Percentiles rank a stretch among this genome's conserved stretches.
phyloP scores from a whole-genome alignment of 2,797 vertebrate species.

The Sibirionetta formosa region DNA sequence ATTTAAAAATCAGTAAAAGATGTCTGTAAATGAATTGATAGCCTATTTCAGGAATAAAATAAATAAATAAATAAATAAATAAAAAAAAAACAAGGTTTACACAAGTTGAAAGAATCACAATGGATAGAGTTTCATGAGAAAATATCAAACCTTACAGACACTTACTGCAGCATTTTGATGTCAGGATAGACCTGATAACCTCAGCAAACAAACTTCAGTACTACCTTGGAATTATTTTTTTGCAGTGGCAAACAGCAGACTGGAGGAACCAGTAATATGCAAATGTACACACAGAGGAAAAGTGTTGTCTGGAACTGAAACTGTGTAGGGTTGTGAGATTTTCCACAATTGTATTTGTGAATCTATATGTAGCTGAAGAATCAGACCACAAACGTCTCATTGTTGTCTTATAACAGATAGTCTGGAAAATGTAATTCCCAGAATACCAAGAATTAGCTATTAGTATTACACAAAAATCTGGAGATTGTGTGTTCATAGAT shows the following conservation, averaged over 20 bases:
- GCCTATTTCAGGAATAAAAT: neutral
- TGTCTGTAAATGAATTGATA: neutral
- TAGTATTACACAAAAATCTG: neutral
- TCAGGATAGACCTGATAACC: neutral
- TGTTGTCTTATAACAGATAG: neutral
- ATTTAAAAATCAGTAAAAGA: neutral
- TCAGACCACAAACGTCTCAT: fast-evolving
- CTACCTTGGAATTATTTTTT: neutral
- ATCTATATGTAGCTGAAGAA: neutral
- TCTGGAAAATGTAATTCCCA: neutral
- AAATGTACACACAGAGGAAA: neutral
- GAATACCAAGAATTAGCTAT: neutral
- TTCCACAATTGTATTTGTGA: neutral
- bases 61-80: too few relatives aligned
- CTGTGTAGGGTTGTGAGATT: neutral
- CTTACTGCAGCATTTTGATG: neutral
- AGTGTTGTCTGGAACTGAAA: neutral
- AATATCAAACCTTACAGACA: neutral
- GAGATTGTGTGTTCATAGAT: neutral
- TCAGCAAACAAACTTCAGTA: neutral
- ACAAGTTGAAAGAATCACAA: neutral
- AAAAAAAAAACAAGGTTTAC: neutral
- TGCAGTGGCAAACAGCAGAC: neutral
- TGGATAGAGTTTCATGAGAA: neutral
- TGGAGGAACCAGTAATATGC: neutral